Percentiles rank a stretch among this genome's conserved stretches.
phyloP scores from a whole-genome alignment of 2,888 invertebrate species.

The Clostera curtula region DNA sequence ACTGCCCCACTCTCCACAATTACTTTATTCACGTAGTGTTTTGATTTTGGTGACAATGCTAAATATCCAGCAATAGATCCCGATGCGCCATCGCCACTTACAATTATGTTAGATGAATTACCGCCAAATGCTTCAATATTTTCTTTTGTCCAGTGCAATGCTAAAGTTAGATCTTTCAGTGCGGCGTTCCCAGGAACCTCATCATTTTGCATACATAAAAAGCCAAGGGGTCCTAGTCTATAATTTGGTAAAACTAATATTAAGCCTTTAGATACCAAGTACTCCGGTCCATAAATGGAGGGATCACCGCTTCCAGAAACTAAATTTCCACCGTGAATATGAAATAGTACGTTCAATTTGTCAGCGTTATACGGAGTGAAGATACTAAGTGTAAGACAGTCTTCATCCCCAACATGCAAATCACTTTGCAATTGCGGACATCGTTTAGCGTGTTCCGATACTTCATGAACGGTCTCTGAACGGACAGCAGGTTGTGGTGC shows the following conservation, averaged over 20 bases:
- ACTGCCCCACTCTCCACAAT: conserved; percentile 55
- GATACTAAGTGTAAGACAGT: conserved; percentile 57
- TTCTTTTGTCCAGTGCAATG: conserved; percentile 45
- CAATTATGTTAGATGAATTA: conserved; percentile 42
- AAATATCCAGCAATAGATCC: conserved; percentile 50
- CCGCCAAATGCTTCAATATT: conserved; percentile 54
- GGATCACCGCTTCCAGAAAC: conserved; percentile 46
- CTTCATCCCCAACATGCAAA: conserved; percentile 26
- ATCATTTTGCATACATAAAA: conserved; percentile 45
- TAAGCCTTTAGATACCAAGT: conserved; percentile 37
- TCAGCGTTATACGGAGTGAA: conserved; percentile 31
- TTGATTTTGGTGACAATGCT: conserved; percentile 38
- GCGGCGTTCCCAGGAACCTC: conserved; percentile 56
- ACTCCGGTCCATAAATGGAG: conserved; percentile 45
- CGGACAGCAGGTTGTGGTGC: conserved; percentile 26
- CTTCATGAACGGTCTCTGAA: conserved; percentile 25
- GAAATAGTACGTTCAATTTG: conserved; percentile 43
- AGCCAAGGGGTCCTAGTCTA: conserved; percentile 56
- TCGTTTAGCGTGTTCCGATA: conserved; percentile 27
- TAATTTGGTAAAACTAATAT: conserved; percentile 56
- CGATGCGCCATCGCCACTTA: conserved; percentile 50
- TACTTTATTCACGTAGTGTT: conserved; percentile 38
- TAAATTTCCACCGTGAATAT: conserved; percentile 56
- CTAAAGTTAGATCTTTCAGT: conserved; percentile 50
- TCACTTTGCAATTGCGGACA: conserved; percentile 44